Evolutionary conservation across 2,888 invertebrate genomes (phyloP), one percentile per base, ranked within the genome.

Genomic region (Ypsolopha scabrella): DNA sequence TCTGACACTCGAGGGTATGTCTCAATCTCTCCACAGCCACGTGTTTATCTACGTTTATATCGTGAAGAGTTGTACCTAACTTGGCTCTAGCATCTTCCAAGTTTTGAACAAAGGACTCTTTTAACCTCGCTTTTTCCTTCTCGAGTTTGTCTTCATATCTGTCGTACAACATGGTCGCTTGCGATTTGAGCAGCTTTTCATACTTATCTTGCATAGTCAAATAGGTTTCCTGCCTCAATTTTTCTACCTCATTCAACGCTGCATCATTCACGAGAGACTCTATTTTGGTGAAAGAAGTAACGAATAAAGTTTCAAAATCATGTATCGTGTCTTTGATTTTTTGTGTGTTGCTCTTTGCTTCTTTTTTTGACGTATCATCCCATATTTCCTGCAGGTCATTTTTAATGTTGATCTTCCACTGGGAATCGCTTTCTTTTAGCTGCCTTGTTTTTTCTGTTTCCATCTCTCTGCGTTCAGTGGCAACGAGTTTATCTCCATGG

Each of bases 41-140:
- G 55, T 79, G 76, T 61, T 83, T 85, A 52, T 83, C 82, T 2
- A 76, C 57, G 11, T 76, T 76, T 9, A 81, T 66, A 51, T 80
- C 77, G 52, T 82, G 82, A 36, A 82, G 46, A 53, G 60, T 59
- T n/a, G 63, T 57, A 8, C 57, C 58, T 57, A 68, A 60, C 0
- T 39, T 49, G 1, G 57, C 62, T 37, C 67, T 66, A 33, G 57
- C 39, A 36, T 57, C 54, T 50, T 78, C 72, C 0, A 81, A 51
- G 0, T 68, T 56, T 33, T 57, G 7, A 13, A 76, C 64, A 53
- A 85, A 86, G 6, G 64, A 41, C 0, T 53, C 52, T 65, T 80
- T 83, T 3, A 71, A 53, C 53, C 53, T 67, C 6, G 51, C 58
- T 53, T 77, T 76, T 55, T 75, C 65, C 7, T 63, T 63, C 6